Percentiles rank a stretch among this genome's conserved stretches.
Evolutionary conservation across 1,140 invertebrate genomes (phyloP).

Genomic region (Drosophila fuyamai): DNA sequence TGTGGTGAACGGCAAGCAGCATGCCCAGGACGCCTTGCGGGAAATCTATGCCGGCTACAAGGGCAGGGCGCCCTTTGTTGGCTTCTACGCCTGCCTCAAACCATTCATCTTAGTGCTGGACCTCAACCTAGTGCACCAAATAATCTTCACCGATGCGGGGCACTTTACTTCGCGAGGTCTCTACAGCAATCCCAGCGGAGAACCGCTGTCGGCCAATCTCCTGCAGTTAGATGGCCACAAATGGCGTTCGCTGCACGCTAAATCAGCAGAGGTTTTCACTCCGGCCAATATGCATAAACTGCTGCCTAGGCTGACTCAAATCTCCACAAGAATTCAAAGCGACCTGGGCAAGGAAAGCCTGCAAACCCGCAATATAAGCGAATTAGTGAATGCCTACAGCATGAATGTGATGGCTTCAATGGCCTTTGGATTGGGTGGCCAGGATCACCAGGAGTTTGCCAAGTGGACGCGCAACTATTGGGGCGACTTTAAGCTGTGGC

Average conservation of each 20-base stretch:
- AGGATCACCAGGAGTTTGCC: slow-evolving; percentile 80
- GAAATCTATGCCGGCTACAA: slow-evolving; percentile 64
- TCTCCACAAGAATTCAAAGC: slow-evolving; percentile 53
- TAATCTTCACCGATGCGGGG: slow-evolving; percentile 68
- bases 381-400: slow-evolving; percentile 62
- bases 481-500: slow-evolving; percentile 56
- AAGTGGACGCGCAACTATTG: slow-evolving; percentile 60
- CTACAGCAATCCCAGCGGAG: slow-evolving; percentile 85
- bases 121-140: slow-evolving; percentile 66
- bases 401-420: slow-evolving; percentile 61
- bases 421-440: slow-evolving; percentile 50
- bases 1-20: slow-evolving; percentile 53
- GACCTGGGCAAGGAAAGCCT: slow-evolving; percentile 5
- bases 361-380: slow-evolving; percentile 47
- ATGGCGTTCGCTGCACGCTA: slow-evolving; percentile 86
- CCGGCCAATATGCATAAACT: slow-evolving; percentile 86
- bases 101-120: slow-evolving; percentile 74
- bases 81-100: slow-evolving; percentile 69
- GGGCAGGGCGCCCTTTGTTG: slow-evolving; percentile 67
- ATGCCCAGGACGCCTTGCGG: slow-evolving; percentile 52
- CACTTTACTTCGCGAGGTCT: slow-evolving; percentile 85
- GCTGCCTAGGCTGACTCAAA: slow-evolving; percentile 72
- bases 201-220: slow-evolving; percentile 86
- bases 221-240: slow-evolving; percentile 85
- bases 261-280: slow-evolving; percentile 86